These are phyloP conservation scores for Crotalus tigris DNA, from an alignment of 2,113 vertebrate genomes.

Conservation along the genomic window DNA sequence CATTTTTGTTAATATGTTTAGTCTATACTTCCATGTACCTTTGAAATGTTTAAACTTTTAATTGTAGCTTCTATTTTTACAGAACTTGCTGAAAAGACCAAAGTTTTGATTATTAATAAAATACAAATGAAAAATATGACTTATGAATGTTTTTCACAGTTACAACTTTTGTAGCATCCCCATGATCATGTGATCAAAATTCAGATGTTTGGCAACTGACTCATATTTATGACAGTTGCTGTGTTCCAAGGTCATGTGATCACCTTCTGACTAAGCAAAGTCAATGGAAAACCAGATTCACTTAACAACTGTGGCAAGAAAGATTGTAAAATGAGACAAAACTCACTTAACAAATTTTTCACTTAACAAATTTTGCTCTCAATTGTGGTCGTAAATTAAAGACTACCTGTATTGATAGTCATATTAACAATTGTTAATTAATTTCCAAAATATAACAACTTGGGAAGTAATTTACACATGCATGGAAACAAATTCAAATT, in stretches of 20 bases:
- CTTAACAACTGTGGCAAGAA: neutral
- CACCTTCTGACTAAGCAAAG: neutral
- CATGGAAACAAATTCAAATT: neutral
- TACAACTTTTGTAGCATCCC: neutral
- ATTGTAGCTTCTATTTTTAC: neutral
- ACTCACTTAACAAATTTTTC: neutral
- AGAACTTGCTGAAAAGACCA: neutral
- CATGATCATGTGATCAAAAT: neutral
- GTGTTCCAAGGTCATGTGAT: neutral
- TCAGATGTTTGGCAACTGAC: neutral
- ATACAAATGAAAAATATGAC: neutral
- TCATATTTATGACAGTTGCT: neutral
- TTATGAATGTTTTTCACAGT: neutral
- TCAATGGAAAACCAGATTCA: neutral
- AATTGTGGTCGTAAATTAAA: neutral
- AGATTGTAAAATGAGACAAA: neutral
- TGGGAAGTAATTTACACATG: neutral
- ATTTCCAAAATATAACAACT: neutral
- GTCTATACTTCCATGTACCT: neutral
- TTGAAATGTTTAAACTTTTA: neutral
- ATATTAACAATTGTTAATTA: neutral
- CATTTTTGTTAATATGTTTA: neutral
- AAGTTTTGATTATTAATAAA: neutral
- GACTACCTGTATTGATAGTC: neutral
- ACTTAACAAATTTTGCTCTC: neutral